Base-by-base conservation (phyloP, 2,888 invertebrate species). In the Ormyrus rosae region DNA sequence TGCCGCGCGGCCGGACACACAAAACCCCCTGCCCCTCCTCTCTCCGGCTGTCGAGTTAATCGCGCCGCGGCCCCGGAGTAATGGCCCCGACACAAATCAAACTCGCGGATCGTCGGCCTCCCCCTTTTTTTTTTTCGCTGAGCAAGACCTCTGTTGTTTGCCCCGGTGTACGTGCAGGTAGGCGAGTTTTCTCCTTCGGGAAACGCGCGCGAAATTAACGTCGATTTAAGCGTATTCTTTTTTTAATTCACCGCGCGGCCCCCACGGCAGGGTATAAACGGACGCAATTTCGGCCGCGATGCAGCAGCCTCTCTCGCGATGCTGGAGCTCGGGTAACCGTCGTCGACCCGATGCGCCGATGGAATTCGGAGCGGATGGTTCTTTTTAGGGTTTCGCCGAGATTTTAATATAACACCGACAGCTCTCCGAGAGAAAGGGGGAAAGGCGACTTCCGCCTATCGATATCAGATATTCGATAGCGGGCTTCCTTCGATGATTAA, bases 81-180 rank as follows among this genome's bases (percentile, higher is more conserved):
- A 78, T 65, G 67, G 61, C 34, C 34, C 34, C 34, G 71, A 72
- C 71, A 76, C 75, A 76, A 80, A 80, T 80, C 74, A 80, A 80
- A 80, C 56, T 53, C 34, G 55, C 55, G 48, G 75, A 69, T 70
- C 67, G 60, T 67, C 75, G 56, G 48, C n/a, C 50, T 3, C 34
- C 19, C 19, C 19, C 19, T 19, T 13, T 13, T 13, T 13, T 50
- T 68, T 79, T 79, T 80, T 68, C 64, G 79, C 79, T 73, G 79
- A 79, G 69, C 74, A 63, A 63, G 34, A 69, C 55, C 19, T 10
- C 58, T 11, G 55, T 68, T 46, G 34, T 34, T 34, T 34, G 34
- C 34, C 34, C 51, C 55, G 13, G n/a, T 19, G n/a, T 19, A 19
- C 45, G 45, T 53, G 8, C 19, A 34, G 34, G 34, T 34, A 34